These are phyloP conservation scores for Drosophila maculinotata DNA, from an alignment of 2,888 invertebrate species.

Conservation along the genomic window DNA sequence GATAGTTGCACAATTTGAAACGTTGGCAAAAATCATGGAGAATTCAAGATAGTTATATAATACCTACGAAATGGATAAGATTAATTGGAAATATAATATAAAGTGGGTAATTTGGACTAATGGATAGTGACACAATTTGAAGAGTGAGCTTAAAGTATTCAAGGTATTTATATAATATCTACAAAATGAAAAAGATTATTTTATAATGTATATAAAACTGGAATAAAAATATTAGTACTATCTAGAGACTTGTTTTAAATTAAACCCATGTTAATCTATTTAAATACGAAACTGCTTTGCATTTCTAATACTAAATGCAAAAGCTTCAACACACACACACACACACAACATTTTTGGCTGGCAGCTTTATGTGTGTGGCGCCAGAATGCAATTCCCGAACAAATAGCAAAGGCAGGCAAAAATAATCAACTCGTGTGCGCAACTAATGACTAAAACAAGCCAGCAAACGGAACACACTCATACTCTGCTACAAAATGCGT, in stretches of 20 bases:
- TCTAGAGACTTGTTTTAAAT: not conserved
- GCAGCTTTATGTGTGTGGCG: not conserved
- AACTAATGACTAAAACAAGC: conserved; percentile 42
- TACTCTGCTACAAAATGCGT: conserved; percentile 19
- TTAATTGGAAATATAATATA: no score
- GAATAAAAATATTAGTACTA: not conserved
- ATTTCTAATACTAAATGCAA: not conserved
- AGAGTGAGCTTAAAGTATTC: no score
- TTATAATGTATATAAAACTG: no score
- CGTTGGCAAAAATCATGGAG: no score
- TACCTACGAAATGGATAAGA: no score
- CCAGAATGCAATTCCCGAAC: conserved; percentile 15
- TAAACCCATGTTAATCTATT: conserved; percentile 6
- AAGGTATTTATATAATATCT: no score
- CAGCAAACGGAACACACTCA: conserved; percentile 14
- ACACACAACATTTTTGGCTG: conserved; percentile 1
- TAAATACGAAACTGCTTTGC: not conserved
- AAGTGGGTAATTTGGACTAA: no score
- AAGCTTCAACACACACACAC: not conserved
- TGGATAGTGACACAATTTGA: no score
- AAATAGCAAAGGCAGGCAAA: conserved; percentile 19
- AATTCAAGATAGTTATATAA: no score
- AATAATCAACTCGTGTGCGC: conserved; percentile 40
- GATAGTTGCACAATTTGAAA: no score
- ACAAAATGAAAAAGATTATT: no score